Evolutionary conservation across 2,113 vertebrate species (phyloP), one percentile per base, ranked within the genome.

Genomic region (Anoplopoma fimbria): DNA sequence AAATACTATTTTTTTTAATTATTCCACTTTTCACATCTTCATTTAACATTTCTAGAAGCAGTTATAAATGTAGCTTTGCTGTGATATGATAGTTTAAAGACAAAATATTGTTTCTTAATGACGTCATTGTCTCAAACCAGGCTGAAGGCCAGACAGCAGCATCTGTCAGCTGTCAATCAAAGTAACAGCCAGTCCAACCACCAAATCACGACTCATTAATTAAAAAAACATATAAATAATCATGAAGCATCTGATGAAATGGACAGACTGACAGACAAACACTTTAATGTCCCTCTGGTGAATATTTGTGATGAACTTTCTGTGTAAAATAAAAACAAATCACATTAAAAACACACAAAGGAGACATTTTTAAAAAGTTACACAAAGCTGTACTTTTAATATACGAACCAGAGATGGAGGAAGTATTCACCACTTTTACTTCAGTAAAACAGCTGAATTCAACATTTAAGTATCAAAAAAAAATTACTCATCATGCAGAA

Each of bases 131-230:
- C n/a, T n/a, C n/a, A n/a, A 45, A 25, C 23, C 27, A 21, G 63
- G 63, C 63, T 27, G 38, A 25, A 9, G 2, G 63, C 40, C 64
- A 45, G 61, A 10, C 9, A 4, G 40, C 38, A 67, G 63, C 64
- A 45, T 67, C 64, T 45, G 64, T 49, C 45, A 51, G 45, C 31
- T 36, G 47, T n/a, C 67, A 33, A 51, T 51, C 64, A 47, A 45
- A 68, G 40, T 27, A 27, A 19, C 63, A 45, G 49, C 49, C 49
- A 51, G 2, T 51, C 49, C 27, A 12, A 5, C 9, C 19, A 8
- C 49, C 47, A 70, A n/a, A 36, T 36, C 12, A 53, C 27, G 31
- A 25, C n/a, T 25, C 5, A 31, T 4, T 65, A 25, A 67, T 17
- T 12, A 0, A 25, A 40, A 25, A 40, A n/a, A 23, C 17, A 34